Evolutionary conservation across 1,140 invertebrate genomes (phyloP).

Genomic region (Chironomus striatipennis): DNA sequence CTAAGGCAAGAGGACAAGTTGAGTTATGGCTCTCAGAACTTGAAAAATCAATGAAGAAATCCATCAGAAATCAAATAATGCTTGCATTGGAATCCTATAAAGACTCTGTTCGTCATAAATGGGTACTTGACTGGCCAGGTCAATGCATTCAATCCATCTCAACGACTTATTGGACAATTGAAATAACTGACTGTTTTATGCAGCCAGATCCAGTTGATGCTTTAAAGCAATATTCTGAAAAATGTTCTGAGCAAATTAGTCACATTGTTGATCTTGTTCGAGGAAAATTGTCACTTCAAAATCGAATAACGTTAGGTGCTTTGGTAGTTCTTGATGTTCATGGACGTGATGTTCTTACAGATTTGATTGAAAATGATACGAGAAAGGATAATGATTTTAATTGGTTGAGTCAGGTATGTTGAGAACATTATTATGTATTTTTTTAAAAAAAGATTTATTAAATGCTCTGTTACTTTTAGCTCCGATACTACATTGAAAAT

Average conservation of each 20-base stretch:
- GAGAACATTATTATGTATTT: too few species aligned
- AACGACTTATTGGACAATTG: slow-evolving; percentile 80
- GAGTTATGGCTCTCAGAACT: slow-evolving; percentile 94
- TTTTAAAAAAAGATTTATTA: too few species aligned
- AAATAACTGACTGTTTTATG: slow-evolving; percentile 64
- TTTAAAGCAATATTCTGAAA: slow-evolving; percentile 47
- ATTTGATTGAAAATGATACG: slow-evolving; percentile 60
- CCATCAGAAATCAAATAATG: slow-evolving; percentile 61
- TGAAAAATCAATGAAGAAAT: slow-evolving; percentile 84
- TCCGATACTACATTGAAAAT: slow-evolving; percentile 93
- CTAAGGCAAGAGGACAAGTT: slow-evolving; percentile 84
- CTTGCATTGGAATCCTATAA: slow-evolving; percentile 59
- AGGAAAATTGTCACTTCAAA: slow-evolving; percentile 77
- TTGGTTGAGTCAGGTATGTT: slow-evolving; percentile 72
- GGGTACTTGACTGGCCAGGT: slow-evolving; percentile 84
- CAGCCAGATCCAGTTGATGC: slow-evolving; percentile 41
- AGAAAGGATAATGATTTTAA: slow-evolving; percentile 70
- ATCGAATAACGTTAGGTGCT: slow-evolving; percentile 81
- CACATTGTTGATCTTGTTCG: slow-evolving; percentile 81
- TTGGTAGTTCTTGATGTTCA: slow-evolving; percentile 90
- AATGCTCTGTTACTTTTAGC: slow-evolving; percentile 39
- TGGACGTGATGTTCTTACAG: slow-evolving; percentile 73
- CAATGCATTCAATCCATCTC: slow-evolving; percentile 81
- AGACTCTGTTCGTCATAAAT: slow-evolving; percentile 54
- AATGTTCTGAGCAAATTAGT: slow-evolving; percentile 61